Percentiles rank a stretch among this genome's conserved stretches.
Conservation (phyloP, 2,113 vertebrate genomes). For the Sialia sialis region DNA sequence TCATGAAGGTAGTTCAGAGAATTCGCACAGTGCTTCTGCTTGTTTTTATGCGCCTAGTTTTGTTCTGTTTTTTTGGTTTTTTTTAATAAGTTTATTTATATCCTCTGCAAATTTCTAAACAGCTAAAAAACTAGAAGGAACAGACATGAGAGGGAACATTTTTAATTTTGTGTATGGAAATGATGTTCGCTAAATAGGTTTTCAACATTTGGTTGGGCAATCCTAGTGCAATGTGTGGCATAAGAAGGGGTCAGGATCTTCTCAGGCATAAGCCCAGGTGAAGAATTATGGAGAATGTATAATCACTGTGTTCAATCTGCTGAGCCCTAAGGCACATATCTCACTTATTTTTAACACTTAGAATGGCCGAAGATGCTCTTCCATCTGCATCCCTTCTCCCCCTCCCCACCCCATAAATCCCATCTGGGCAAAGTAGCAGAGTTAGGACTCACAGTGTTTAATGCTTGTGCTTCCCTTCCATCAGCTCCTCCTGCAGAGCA, state of each 20-base stretch:
- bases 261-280: constrained; percentile 23
- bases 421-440: constrained; percentile 42
- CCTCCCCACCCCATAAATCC: constrained; percentile 13
- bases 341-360: constrained; percentile 59
- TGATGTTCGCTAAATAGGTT: not conserved
- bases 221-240: not conserved
- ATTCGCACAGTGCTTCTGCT: not conserved
- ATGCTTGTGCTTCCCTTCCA: not conserved
- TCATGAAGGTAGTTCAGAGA: not conserved
- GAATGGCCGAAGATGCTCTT: constrained; percentile 33
- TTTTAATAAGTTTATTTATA: not conserved
- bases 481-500: not conserved
- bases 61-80: not conserved
- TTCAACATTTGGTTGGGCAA: constrained; percentile 33
- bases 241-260: constrained; percentile 19
- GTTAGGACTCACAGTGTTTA: not conserved
- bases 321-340: constrained; percentile 48
- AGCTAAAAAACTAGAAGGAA: not conserved
- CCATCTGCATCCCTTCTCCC: constrained; percentile 51
- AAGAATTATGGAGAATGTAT: constrained; percentile 8
- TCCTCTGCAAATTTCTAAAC: not conserved
- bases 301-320: constrained; percentile 49
- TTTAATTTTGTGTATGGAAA: not conserved
- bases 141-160: not conserved
- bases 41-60: not conserved